Evolutionary conservation across 2,888 invertebrate species (phyloP), one percentile per base, ranked within the genome.

Genomic region (Cataglyphis altisquamis): DNA sequence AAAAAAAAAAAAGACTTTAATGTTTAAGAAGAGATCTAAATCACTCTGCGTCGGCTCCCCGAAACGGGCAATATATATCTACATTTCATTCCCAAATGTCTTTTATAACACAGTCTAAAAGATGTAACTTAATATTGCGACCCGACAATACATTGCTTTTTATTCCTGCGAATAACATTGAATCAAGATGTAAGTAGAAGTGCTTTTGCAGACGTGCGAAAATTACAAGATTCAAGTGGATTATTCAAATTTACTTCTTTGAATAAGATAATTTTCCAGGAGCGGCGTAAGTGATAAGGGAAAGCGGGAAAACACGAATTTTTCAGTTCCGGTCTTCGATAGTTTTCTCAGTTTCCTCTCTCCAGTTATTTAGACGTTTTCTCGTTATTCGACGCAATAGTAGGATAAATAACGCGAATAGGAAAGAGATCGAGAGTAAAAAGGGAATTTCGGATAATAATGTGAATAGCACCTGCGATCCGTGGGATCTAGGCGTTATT

Each of bases 401-500:
- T 18, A 45, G 9, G 4, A 45, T 72, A 60, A 72, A 80, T 72
- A 45, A 80, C 72, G 45, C 25, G 39, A 45, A 48, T 32, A 3
- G 45, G 60, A 80, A 60, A 36, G 15, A 78, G 60, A 3, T 45
- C 60, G 45, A 60, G 60, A 45, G 12, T 60, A 60, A 70, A 78
- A 12, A 15, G 57, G 12, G n/a, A 32, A 29, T 60, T 72, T 29
- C 18, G 21, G 32, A 32, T 39, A 29, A 39, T 70, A 57, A 32
- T 72, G 41, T 45, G 55, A 55, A 75, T 57, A 36, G 66, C 66
- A 75, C 55, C 75, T 75, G 66, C 45, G 55, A 68, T 60, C 78
- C 83, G 36, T 5, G 52, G 29, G 64, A 81, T 64, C 74, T 57
- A 74, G 29, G 39, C 15, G 64, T 78, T 83, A 67, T 87, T 74